These are phyloP conservation scores for Phortica variegata DNA, from an alignment of 1,140 invertebrate genomes.

Conservation along the genomic window DNA sequence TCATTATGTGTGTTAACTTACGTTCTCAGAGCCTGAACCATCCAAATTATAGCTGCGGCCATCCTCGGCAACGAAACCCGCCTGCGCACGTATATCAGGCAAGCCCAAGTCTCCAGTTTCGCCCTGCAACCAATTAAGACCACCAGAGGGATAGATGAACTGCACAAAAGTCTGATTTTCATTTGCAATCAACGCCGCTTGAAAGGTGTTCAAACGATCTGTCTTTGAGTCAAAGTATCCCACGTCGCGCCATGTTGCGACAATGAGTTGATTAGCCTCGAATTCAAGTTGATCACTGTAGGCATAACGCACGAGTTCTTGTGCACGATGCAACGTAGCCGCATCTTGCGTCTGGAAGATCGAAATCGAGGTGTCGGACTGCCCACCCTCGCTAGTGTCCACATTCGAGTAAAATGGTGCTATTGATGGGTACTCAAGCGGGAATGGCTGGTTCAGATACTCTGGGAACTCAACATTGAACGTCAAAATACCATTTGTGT, in stretches of 20 bases:
- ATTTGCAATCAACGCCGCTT: slow-evolving; percentile 73
- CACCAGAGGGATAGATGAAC: slow-evolving; percentile 82
- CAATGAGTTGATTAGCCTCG: slow-evolving; percentile 60
- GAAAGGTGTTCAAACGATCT: slow-evolving; percentile 63
- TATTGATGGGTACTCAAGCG: slow-evolving; percentile 85
- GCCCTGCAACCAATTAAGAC: slow-evolving; percentile 89
- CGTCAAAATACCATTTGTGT: slow-evolving; percentile 88
- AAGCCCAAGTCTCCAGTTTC: slow-evolving; percentile 65
- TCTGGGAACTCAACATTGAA: slow-evolving; percentile 81
- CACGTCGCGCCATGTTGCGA: slow-evolving; percentile 74
- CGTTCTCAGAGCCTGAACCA: slow-evolving; percentile 85
- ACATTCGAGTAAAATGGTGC: slow-evolving; percentile 90
- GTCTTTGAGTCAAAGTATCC: slow-evolving; percentile 59
- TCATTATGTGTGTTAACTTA: slow-evolving; percentile 49
- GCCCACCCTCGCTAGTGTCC: slow-evolving; percentile 67
- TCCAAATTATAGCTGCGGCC: slow-evolving; percentile 71
- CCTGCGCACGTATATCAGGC: slow-evolving; percentile 87
- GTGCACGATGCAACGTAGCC: slow-evolving; percentile 66
- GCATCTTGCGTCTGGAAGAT: slow-evolving; percentile 74
- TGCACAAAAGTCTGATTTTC: slow-evolving; percentile 79
- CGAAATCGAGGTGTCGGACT: slow-evolving; percentile 68
- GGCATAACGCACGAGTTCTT: slow-evolving; percentile 66
- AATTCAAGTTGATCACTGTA: slow-evolving; percentile 73
- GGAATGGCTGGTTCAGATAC: slow-evolving; percentile 86
- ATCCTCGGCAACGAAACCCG: slow-evolving; percentile 83